Evolutionary conservation across 2,113 vertebrate species (phyloP).

Genomic region (Stomatorhinus ivindoensis): DNA sequence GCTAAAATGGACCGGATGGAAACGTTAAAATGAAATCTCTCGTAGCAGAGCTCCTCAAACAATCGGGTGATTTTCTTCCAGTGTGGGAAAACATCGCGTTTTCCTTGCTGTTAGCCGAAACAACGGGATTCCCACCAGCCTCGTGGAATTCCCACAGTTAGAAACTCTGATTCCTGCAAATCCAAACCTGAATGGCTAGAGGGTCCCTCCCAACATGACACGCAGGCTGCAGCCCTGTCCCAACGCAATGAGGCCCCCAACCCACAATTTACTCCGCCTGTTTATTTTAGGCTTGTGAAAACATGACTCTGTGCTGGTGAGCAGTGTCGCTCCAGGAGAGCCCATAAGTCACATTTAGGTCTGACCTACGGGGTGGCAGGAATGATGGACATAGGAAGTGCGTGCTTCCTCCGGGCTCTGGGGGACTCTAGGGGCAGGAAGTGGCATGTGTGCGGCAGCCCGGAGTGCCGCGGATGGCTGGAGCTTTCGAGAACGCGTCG

Average conservation of each 20-base stretch:
- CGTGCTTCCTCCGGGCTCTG: conserved; percentile 49
- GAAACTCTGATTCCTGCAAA: not conserved
- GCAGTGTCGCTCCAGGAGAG: conserved; percentile 20
- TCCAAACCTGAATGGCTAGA: not conserved
- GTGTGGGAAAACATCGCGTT: not conserved
- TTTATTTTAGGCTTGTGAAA: conserved; percentile 47
- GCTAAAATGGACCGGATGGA: not conserved
- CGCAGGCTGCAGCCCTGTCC: conserved; percentile 11
- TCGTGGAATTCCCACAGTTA: not conserved
- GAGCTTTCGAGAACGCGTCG: conserved; percentile 25
- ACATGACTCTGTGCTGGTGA: conserved; percentile 33
- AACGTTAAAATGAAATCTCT: not conserved
- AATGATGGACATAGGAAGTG: conserved; percentile 55
- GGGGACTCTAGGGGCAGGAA: conserved; percentile 32
- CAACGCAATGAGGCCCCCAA: not conserved
- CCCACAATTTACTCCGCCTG: conserved; percentile 28
- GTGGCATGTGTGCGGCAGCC: conserved; percentile 35
- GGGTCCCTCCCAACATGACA: conserved; percentile 27
- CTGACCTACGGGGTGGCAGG: conserved; percentile 42
- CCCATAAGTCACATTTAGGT: conserved; percentile 49
- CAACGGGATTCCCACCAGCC: not conserved
- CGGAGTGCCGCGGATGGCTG: conserved; percentile 10
- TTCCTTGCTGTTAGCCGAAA: not conserved
- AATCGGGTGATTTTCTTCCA: not conserved
- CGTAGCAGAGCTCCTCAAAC: not conserved